Base-by-base conservation (phyloP, 2,888 invertebrate species). In the Argyra leucocephala region DNA sequence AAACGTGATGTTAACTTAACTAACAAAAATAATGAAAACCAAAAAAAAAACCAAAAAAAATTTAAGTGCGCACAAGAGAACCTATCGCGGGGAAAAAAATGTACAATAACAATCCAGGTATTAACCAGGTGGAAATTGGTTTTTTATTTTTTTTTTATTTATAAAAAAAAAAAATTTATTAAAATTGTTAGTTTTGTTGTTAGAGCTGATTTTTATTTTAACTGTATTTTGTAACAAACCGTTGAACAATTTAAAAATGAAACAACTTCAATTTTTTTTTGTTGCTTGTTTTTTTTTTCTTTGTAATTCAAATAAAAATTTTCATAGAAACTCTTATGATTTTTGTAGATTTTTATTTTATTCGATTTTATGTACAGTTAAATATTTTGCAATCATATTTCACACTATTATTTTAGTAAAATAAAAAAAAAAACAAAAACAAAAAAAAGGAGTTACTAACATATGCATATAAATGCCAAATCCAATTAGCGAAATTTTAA, bases 341-440 rank as follows among this genome's bases (percentile, higher is more conserved):
- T n/a, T n/a, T n/a, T 31, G 3, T 31, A 31, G 9, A 31, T 7
- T 31, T 9, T 4, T 26, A 31, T 31, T 31, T 31, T 10, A 12
- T 48, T 4, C 48, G 15, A 48, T 12, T 15, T 15, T 48, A 9
- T 48, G 48, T 5, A 48, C 6, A 15, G 48, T 48, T 15, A 18
- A 48, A 48, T 48, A 48, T 48, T 48, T 48, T 15, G 15, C 48
- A 48, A 48, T 48, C 48, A 48, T 48, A 48, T 48, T 48, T 48
- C 48, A 48, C 48, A 48, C 48, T n/a, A 48, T 48, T n/a, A 48
- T 48, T 48, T 31, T 31, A 31, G 10, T 31, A 31, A 31, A 31
- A 7, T 31, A 7, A 31, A 31, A 31, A 31, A 10, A 10, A 31
- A 31, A 31, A n/a, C n/a, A n/a, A n/a, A n/a, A n/a, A n/a, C n/a